Base-by-base conservation (phyloP, 2,113 vertebrate genomes). In the Cheirogaleus medius region DNA sequence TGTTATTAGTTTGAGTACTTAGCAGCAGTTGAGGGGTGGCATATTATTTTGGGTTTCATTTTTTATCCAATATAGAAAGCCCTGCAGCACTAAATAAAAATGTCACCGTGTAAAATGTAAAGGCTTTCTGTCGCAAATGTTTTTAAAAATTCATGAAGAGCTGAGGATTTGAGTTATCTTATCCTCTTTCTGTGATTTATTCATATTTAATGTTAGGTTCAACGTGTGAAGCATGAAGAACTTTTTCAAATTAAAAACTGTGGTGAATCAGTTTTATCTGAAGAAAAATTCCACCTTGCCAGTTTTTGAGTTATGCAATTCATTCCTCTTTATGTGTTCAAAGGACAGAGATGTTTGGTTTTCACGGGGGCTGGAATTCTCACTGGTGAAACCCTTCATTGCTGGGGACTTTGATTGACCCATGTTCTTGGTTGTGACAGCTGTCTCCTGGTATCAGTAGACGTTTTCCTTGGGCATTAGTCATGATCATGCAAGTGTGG, bases 81-180 rank as follows among this genome's bases (percentile, higher is more conserved):
- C 95, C 92, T 25, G n/a, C 5, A 39, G 97, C 97, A 97, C 96
- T 91, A 97, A 98, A 97, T 98, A 97, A 97, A 98, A 98, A 97
- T 97, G 98, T 97, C 97, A 97, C 91, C 3, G 0, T 94, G 95
- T 96, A 96, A 97, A 97, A 98, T 96, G 58, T 95, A 98, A 93
- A 95, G 95, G 94, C 86, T 94, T 97, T 97, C 96, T 92, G 82
- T 97, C 89, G 96, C 56, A 97, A 97, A 96, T 76, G 60, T 87
- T 95, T 97, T 98, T 73, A 97, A 98, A 97, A 97, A 97, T 98
- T 97, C 94, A 97, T 92, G 94, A 96, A 94, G 80, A 52, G 37
- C 91, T 93, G 68, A 87, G 91, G 76, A 97, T 97, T 95, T 96
- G 95, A 97, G 95, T 97, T 98, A 95, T 96, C 94, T 92, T 96